Base-by-base conservation (phyloP, 2,113 vertebrate species). In the Salvator merianae region DNA sequence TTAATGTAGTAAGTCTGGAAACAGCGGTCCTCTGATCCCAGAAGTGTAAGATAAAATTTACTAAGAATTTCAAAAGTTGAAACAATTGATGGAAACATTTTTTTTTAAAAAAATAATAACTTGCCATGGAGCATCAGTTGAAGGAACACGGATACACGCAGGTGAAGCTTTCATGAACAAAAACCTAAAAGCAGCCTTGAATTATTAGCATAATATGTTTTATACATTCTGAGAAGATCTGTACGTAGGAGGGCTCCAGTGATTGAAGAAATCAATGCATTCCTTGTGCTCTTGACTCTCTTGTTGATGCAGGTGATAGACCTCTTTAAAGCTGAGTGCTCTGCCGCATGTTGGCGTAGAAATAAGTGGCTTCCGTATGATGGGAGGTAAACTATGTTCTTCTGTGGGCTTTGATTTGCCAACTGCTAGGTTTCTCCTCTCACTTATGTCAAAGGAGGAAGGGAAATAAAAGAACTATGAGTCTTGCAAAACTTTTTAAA, bases 81-180 rank as follows among this genome's bases (percentile, higher is more conserved):
- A 72, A 55, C 65, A 55, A 47, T 32, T 43, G 82, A n/a, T 0
- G 55, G 1, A 85, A 86, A 53, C 24, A n/a, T n/a, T n/a, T 73
- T 88, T 86, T 77, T 47, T 13, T 10, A 84, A 90, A n/a, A n/a
- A n/a, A n/a, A n/a, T n/a, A n/a, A 78, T 1, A 8, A 43, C 18
- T 84, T 77, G 68, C 30, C 88, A 86, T 70, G 59, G 12, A 81
- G 68, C 34, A 86, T 68, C 84, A 2, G 1, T 43, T 59, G 85
- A 81, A 88, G 83, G 85, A 68, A 22, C 81, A 84, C 7, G 81
- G 69, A 89, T 79, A 83, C 90, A 86, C 79, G 7, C 74, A 63
- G 55, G 66, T 43, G 65, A 90, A 86, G 66, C 24, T 71, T 38
- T 88, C 71, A 86, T 43, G 50, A 68, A 82, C 34, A 65, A 70